Evolutionary conservation across 2,113 vertebrate species (phyloP), one percentile per base, ranked within the genome.

Genomic region (Oriolus oriolus): DNA sequence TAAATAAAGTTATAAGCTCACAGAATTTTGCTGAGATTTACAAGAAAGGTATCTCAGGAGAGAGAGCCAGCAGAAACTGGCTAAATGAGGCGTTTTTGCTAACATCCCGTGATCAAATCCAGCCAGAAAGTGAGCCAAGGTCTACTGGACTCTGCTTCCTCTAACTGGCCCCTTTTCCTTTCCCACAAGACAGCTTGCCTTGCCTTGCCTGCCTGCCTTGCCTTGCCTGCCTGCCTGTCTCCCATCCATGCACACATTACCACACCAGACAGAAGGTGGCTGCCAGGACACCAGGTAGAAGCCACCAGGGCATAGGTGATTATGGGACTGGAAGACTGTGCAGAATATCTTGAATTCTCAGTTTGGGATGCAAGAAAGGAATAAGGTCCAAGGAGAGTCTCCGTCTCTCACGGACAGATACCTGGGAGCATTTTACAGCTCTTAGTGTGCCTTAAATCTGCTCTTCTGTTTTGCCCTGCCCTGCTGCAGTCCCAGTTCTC

Each of bases 181-280:
- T 60, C 24, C 31, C 50, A 33, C 31, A 16, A 5, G 50, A 31
- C 54, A 52, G 35, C 30, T 20, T 47, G 30, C 10, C 49, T 23
- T 31, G 39, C 13, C 27, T 45, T 74, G 50, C 11, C 26, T 42
- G 12, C 27, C 41, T 74, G 50, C 11, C 26, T 42, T 45, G 44
- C 44, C 44, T 42, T 26, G 7, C 10, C 64, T 23, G 7, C 1
- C 33, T 27, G 23, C 24, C 37, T 78, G n/a, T n/a, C 0, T 31
- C 53, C 50, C 8, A n/a, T 15, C 28, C 65, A 23, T 1, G 3
- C 1, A 2, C 1, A 1, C 0, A 0, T 31, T 20, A 53, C 53
- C 26, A 24, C 59, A 37, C 13, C 50, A 50, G 24, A 66, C 54
- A 57, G 20, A 20, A 49, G 8, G 19, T 7, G 37, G 10, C 31